These are phyloP conservation scores for Philaethria dido DNA, from an alignment of 2,888 invertebrate species.

Conservation along the genomic window DNA sequence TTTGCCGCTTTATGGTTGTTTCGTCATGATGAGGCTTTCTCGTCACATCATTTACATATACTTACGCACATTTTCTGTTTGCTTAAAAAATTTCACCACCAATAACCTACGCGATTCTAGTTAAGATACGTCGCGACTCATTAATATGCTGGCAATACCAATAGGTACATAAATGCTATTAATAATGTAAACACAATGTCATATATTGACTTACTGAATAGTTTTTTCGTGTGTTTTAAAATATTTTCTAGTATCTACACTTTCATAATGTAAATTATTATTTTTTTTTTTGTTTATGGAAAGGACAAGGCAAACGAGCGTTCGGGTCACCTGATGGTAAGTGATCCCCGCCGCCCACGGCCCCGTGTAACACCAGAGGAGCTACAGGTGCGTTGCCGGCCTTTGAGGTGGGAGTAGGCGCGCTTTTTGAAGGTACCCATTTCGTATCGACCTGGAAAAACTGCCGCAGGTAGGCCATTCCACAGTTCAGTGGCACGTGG, in stretches of 20 bases:
- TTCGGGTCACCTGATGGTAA: too few relatives aligned
- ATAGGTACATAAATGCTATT: not conserved
- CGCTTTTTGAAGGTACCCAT: too few relatives aligned
- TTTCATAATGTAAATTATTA: not conserved
- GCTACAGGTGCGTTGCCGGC: too few relatives aligned
- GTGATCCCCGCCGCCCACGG: too few relatives aligned
- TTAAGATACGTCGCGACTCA: conserved; percentile 3
- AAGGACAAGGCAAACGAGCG: too few relatives aligned
- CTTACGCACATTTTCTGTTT: conserved; percentile 72
- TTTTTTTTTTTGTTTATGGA: too few relatives aligned
- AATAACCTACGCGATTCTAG: conserved; percentile 39
- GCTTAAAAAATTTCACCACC: conserved; percentile 72
- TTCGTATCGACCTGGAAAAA: too few relatives aligned
- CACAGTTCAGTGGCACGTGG: too few relatives aligned
- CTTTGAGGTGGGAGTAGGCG: too few relatives aligned
- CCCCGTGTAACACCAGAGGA: too few relatives aligned
- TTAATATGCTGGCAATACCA: conserved; percentile 4
- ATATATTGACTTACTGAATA: not conserved
- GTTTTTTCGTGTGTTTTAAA: not conserved
- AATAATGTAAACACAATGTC: not conserved
- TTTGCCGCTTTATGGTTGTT: conserved; percentile 67
- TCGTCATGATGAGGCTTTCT: conserved; percentile 76
- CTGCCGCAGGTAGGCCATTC: too few relatives aligned
- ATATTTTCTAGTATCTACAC: not conserved
- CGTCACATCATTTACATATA: conserved; percentile 71